Evolutionary conservation across 1,140 invertebrate species (phyloP).

Genomic region (Orius insidiosus): DNA sequence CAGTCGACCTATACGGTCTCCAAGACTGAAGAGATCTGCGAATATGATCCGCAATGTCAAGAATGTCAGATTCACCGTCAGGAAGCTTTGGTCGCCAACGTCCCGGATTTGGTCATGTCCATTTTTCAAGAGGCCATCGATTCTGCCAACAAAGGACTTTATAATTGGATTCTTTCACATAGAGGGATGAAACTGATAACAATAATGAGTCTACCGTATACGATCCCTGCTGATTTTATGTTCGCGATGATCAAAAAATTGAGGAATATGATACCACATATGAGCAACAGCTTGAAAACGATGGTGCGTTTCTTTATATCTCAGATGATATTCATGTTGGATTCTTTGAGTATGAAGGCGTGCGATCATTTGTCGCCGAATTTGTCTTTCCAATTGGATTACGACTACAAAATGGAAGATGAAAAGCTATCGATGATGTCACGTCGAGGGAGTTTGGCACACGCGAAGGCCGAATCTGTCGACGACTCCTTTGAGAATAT

Average conservation of each 20-base stretch:
- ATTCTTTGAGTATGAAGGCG: slow-evolving; percentile 26
- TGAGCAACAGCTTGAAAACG: slow-evolving; percentile 21
- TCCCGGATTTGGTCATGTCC: slow-evolving; percentile 66
- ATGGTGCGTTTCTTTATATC: slow-evolving; percentile 36
- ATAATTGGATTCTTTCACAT: slow-evolving; percentile 78
- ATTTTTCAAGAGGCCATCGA: slow-evolving; percentile 85
- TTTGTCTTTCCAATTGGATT: slow-evolving; percentile 48
- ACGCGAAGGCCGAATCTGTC: slow-evolving; percentile 1
- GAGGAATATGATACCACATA: slow-evolving; percentile 15
- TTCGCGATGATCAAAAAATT: slow-evolving; percentile 63
- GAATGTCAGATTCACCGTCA: slow-evolving; percentile 72
- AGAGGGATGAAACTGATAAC: slow-evolving; percentile 60
- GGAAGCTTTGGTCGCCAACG: slow-evolving; percentile 62
- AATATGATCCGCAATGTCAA: slow-evolving; percentile 63
- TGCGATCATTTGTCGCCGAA: slow-evolving; percentile 35
- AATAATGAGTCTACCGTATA: slow-evolving; percentile 62
- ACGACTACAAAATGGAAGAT: slow-evolving; percentile 45
- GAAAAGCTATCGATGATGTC: slow-evolving; percentile 10
- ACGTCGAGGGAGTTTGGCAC: slow-evolving; percentile 13
- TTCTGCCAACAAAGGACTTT: slow-evolving; percentile 70
- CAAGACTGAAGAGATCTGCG: slow-evolving; percentile 42
- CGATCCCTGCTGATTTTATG: slow-evolving; percentile 68
- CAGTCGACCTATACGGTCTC: slow-evolving; percentile 65
- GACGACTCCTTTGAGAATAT: slow-evolving; percentile 75
- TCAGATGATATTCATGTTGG: slow-evolving; percentile 27